Conservation (phyloP, 2,888 invertebrate genomes). For the Andrena haemorrhoa region DNA sequence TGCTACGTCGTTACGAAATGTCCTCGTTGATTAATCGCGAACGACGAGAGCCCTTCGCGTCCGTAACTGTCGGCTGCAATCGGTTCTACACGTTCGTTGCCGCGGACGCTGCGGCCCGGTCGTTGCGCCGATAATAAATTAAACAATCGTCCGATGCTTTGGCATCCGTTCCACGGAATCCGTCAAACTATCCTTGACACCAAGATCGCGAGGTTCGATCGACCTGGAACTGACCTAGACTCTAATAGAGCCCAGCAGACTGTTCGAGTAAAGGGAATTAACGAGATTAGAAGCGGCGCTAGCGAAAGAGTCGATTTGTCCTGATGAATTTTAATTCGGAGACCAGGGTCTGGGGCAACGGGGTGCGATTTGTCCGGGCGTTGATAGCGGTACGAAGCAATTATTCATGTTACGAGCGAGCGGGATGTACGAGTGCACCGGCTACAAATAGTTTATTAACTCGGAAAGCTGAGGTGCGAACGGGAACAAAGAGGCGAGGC, state of each 20-base stretch:
- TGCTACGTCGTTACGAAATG: slow-evolving; percentile 78
- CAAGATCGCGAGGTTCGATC: not conserved
- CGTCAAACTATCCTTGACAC: not conserved
- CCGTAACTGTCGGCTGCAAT: slow-evolving; percentile 80
- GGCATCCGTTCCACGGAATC: not conserved
- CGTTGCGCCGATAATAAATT: slow-evolving; percentile 43
- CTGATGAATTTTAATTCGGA: slow-evolving; percentile 21
- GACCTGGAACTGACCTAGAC: not conserved
- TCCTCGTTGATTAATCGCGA: slow-evolving; percentile 80
- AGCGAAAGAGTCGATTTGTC: not conserved
- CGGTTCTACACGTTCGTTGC: slow-evolving; percentile 65
- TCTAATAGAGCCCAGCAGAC: no score
- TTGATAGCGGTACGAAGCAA: slow-evolving; percentile 19
- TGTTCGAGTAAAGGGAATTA: no score
- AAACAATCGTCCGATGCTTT: slow-evolving; percentile 19
- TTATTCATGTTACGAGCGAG: slow-evolving; percentile 35
- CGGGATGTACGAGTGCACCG: slow-evolving; percentile 7
- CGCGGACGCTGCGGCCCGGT: slow-evolving; percentile 38
- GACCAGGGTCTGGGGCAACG: not conserved
- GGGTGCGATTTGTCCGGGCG: not conserved
- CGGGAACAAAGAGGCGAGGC: slow-evolving; percentile 18
- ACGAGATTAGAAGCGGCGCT: not conserved
- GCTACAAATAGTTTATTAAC: slow-evolving; percentile 50
- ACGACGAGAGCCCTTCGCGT: slow-evolving; percentile 78
- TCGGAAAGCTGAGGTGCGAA: slow-evolving; percentile 26